Base-by-base conservation (phyloP, 2,888 invertebrate genomes). In the Lithophane leautieri region DNA sequence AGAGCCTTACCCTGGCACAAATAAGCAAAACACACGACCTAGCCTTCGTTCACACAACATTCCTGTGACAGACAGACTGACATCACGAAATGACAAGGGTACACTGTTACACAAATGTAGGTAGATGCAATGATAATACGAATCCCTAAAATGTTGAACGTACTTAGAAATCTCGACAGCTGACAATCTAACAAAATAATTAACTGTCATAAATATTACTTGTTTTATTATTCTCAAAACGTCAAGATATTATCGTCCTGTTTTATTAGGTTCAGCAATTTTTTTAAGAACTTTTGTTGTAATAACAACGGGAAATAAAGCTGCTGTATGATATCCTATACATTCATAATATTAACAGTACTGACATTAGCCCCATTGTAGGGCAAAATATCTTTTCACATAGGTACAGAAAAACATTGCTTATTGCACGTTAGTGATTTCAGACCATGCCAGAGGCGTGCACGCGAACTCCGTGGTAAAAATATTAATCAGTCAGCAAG, bases 131-230 rank as follows among this genome's bases (percentile, higher is more conserved):
- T 25, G 19, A 25, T 62, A 28, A 58, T 58, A 44, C 16, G 40
- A 52, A 56, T 47, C 40, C 40, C 69, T 42, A 40, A 73, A 79
- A 70, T 70, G 14, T 66, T 25, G 22, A 22, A 60, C 42, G n/a
- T 60, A 83, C 58, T 71, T n/a, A 2, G 8, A 62, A 67, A 70
- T 62, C 62, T 54, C 22, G 68, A 71, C 83, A 78, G 50, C 78
- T 66, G 82, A 80, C 84, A 74, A 80, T 68, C 34, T 52, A 69
- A 42, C 56, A 66, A 84, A 80, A 81, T 84, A 75, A 84, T 84
- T 56, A 75, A 66, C 68, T 69, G 70, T 58, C 75, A 61, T 65
- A 28, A 68, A 52, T 73, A 50, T 63, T 22, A 34, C 22, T 80
- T 34, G 47, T 22, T 50, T 7, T 25, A n/a, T 40, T 50, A 71